These are phyloP conservation scores for Nylanderia fulva DNA, from an alignment of 1,140 invertebrate genomes.

Conservation along the genomic window DNA sequence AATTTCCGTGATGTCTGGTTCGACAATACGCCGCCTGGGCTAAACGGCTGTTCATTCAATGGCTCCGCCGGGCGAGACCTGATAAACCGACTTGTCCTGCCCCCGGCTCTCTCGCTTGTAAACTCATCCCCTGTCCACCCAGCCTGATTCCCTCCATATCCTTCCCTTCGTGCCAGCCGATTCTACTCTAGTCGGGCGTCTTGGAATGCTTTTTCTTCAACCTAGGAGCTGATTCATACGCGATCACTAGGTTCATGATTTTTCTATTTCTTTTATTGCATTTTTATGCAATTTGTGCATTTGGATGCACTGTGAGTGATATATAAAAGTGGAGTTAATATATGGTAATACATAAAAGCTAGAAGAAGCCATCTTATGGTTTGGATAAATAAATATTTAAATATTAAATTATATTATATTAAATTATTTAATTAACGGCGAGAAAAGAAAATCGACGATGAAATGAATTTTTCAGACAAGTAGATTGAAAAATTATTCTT, in stretches of 20 bases:
- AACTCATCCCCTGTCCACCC: slow-evolving; percentile 58
- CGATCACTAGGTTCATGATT: background rate
- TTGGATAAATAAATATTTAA: too few relatives aligned
- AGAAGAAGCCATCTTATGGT: slow-evolving; percentile 10
- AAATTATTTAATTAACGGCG: too few relatives aligned
- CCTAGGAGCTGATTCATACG: background rate
- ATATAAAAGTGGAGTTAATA: too few relatives aligned
- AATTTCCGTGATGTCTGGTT: slow-evolving; percentile 73
- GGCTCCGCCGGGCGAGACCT: slow-evolving; percentile 70
- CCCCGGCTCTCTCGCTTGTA: slow-evolving; percentile 76
- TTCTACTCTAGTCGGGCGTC: background rate
- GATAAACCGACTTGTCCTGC: slow-evolving; percentile 78
- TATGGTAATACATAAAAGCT: too few relatives aligned
- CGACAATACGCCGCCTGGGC: slow-evolving; percentile 75
- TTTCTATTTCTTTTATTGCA: slow-evolving; percentile 47
- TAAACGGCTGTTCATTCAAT: slow-evolving; percentile 78
- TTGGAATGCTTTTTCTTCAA: slow-evolving; percentile 8
- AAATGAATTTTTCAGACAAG: background rate
- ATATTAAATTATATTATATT: too few relatives aligned
- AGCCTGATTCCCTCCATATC: background rate
- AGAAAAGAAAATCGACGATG: background rate
- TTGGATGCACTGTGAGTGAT: background rate
- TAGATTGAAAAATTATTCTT: background rate
- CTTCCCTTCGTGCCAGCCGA: slow-evolving; percentile 10
- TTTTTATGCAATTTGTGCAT: slow-evolving; percentile 62